Percentiles rank a stretch among this genome's conserved stretches.
Conservation (phyloP, 1,140 invertebrate genomes). For the Dendrolimus kikuchii region DNA sequence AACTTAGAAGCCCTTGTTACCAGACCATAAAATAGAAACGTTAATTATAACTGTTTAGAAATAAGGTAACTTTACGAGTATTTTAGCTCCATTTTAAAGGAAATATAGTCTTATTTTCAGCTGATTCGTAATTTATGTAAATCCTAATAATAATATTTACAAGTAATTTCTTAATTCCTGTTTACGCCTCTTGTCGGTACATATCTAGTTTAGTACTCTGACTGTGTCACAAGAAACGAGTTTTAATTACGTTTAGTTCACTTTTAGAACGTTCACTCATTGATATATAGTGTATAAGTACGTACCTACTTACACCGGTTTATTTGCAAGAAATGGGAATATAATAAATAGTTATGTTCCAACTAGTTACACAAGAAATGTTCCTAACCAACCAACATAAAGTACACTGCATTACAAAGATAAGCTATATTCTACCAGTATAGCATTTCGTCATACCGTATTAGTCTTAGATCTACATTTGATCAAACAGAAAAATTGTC, state of each 20-base stretch:
- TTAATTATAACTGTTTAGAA: too few species aligned
- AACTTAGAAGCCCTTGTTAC: too few species aligned
- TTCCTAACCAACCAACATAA: not conserved
- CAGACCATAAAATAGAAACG: too few species aligned
- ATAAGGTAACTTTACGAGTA: too few species aligned
- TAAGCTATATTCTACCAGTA: too few species aligned
- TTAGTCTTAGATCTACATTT: too few species aligned
- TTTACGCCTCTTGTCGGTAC: constrained; percentile 12
- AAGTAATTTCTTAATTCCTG: constrained; percentile 15
- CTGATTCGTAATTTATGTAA: too few species aligned
- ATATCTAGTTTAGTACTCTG: constrained; percentile 12
- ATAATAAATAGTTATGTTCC: not conserved
- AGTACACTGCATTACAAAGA: too few species aligned
- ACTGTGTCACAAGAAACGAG: constrained; percentile 18
- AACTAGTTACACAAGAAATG: not conserved
- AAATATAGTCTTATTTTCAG: too few species aligned
- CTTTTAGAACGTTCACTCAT: constrained; percentile 4
- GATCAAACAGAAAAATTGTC: too few species aligned
- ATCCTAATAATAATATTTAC: constrained; percentile 5
- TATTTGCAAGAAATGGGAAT: constrained; percentile 4
- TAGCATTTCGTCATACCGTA: too few species aligned
- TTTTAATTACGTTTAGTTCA: constrained; percentile 9
- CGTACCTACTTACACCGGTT: not conserved
- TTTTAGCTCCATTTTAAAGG: too few species aligned
- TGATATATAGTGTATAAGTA: constrained; percentile 3